A percentile compares a stretch with the other conserved stretches of the same genome.
phyloP scores from a whole-genome alignment of 2,797 vertebrate species.

The Heliangelus exortis region DNA sequence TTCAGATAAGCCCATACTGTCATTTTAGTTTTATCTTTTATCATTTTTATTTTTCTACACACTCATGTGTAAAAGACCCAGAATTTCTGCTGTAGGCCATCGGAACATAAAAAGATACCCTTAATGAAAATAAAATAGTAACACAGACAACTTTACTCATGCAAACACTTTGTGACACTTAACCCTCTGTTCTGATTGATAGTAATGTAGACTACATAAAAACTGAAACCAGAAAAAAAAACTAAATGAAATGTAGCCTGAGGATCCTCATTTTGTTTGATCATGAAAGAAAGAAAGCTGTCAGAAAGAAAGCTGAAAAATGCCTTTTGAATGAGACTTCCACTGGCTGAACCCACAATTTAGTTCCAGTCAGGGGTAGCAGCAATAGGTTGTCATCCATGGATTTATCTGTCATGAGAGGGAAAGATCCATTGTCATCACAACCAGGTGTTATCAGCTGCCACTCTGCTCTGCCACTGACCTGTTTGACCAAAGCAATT shows the following conservation, averaged over 20 bases:
- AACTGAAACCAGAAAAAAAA: background rate
- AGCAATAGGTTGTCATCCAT: background rate
- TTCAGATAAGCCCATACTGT: background rate
- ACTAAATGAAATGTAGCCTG: background rate
- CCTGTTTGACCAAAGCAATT: background rate
- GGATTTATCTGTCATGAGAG: background rate
- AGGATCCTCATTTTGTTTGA: background rate
- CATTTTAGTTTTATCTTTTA: background rate
- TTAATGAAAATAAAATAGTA: background rate
- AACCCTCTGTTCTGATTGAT: background rate
- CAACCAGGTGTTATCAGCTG: background rate
- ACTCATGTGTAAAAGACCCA: background rate
- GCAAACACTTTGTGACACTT: background rate
- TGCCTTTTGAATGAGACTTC: background rate
- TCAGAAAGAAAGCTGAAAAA: background rate
- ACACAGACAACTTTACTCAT: background rate
- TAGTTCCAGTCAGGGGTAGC: background rate
- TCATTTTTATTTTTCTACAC: background rate
- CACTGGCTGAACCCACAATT: background rate
- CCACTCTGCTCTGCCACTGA: background rate
- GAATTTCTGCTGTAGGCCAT: background rate
- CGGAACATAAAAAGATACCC: background rate
- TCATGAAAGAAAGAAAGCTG: background rate
- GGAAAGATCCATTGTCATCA: background rate
- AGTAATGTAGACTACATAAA: background rate